Percentiles rank a stretch among this genome's conserved stretches.
phyloP scores from a whole-genome alignment of 2,888 invertebrate species.

The Agrotis puta region DNA sequence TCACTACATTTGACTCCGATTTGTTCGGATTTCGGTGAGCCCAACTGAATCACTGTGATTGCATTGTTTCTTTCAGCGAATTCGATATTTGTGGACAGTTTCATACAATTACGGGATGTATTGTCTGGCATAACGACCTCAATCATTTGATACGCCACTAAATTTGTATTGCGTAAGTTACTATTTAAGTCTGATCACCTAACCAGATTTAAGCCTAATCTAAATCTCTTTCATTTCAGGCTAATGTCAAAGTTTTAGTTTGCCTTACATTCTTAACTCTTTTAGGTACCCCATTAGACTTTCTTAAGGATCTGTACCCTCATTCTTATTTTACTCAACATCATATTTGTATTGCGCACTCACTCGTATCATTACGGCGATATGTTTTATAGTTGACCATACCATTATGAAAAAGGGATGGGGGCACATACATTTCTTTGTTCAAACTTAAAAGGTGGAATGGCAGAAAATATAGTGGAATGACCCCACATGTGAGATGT shows the following conservation, averaged over 20 bases:
- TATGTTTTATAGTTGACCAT: slow-evolving; percentile 14
- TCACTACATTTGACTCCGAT: slow-evolving; percentile 49
- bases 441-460: slow-evolving; percentile 26
- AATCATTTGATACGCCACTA: neutral
- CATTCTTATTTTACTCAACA: neutral
- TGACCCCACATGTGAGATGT: slow-evolving; percentile 43
- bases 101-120: slow-evolving; percentile 16
- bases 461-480: slow-evolving; percentile 40
- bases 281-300: neutral
- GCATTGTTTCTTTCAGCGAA: slow-evolving; percentile 51
- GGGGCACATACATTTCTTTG: slow-evolving; percentile 19
- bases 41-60: slow-evolving; percentile 52
- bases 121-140: neutral
- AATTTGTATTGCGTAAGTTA: neutral
- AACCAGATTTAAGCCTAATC: neutral
- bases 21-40: slow-evolving; percentile 39
- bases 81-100: slow-evolving; percentile 33
- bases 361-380: slow-evolving; percentile 11
- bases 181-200: too few species aligned
- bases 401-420: slow-evolving; percentile 11
- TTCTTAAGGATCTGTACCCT: neutral
- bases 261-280: neutral
- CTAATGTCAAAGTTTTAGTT: neutral
- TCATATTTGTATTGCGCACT: slow-evolving; percentile 1
- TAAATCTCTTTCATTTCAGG: neutral